Evolutionary conservation across 2,113 vertebrate genomes (phyloP), one percentile per base, ranked within the genome.

Genomic region (Laticauda laticaudata): DNA sequence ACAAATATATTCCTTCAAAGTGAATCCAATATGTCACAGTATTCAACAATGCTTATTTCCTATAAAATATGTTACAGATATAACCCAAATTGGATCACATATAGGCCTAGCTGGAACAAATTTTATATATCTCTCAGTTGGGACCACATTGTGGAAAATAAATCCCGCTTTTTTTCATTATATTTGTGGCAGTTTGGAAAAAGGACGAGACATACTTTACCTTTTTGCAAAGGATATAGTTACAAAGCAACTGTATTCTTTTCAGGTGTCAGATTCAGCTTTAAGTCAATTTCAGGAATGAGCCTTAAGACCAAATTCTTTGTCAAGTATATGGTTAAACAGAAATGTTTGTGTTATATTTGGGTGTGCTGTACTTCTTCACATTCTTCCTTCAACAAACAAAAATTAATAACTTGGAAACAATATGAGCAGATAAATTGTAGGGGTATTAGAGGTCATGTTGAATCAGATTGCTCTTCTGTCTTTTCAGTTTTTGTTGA

Each of bases 371-470:
- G 14, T 34, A 75, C 56, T 75, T 9, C 51, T 89, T 53, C 21
- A n/a, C 26, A 88, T 2, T 21, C 15, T 11, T 53, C 34, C 4
- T 57, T 90, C 86, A 20, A 64, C 20, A 53, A 86, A 90, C 39
- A 69, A 89, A 85, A 90, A 86, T 86, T 90, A 89, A 55, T 90
- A 85, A 86, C 54, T 92, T 5, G 18, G 85, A 43, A 34, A 90
- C 18, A 85, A 45, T 43, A 29, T 89, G 26, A 90, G 7, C 55
- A 59, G 7, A 92, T 81, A 56, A 86, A 90, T n/a, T 18, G 64
- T 90, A 61, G 20, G 26, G 45, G 87, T 87, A 90, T 90, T 54
- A 81, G 61, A 91, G 54, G 43, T 89, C 90, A 59, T 91, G 57
- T 88, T 91, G 51, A 91, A 91, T 91, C 55, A 75, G 6, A 18